phyloP scores from a whole-genome alignment of 1,140 invertebrate genomes.

The Armadillidium nasatum region DNA sequence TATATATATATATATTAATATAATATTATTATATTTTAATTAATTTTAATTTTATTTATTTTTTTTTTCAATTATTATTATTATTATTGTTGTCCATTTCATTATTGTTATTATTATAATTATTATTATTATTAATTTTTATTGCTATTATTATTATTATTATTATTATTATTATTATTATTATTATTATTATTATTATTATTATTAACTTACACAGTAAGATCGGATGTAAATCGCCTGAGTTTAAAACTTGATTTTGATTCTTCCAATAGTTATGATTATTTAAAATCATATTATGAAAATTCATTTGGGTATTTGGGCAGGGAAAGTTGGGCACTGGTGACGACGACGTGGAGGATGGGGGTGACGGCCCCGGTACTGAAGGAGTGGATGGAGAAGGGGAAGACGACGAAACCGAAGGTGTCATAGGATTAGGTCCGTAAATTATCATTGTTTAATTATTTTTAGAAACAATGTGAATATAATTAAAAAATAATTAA shows the following conservation, averaged over 20 bases:
- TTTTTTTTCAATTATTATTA: too few species aligned
- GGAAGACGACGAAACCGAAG: neutral
- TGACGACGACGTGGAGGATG: neutral
- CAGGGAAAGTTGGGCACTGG: neutral
- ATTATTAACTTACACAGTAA: neutral
- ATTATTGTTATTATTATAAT: too few species aligned
- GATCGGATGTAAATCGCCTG: neutral
- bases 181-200: neutral
- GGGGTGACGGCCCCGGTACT: neutral
- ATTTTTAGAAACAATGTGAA: neutral
- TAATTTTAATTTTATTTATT: too few species aligned
- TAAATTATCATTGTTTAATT: neutral
- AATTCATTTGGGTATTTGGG: neutral
- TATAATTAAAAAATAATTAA: neutral
- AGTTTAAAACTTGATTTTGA: neutral
- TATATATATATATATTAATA: too few species aligned
- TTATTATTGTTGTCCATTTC: too few species aligned
- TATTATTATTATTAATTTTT: too few species aligned
- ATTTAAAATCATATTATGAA: neutral
- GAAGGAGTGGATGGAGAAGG: neutral
- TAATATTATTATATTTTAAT: too few species aligned
- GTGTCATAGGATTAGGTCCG: neutral
- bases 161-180: neutral
- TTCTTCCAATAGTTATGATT: neutral
- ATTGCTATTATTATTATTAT: neutral